phyloP scores from a whole-genome alignment of 2,113 vertebrate species.

The Onychostruthus taczanowskii region DNA sequence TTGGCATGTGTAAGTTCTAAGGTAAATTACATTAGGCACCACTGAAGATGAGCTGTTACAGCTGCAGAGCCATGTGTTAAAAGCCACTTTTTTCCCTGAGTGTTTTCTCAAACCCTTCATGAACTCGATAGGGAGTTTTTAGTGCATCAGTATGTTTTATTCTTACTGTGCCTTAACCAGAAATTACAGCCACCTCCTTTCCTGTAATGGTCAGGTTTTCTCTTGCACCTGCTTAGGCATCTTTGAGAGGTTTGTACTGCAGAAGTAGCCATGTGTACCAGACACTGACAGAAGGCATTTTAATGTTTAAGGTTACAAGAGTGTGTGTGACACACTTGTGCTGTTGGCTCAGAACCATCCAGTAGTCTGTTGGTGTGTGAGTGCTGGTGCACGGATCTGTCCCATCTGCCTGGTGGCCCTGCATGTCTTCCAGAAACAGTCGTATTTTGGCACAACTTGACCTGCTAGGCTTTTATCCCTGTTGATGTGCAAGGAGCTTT shows the following conservation, averaged over 20 bases:
- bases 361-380: background rate
- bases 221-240: background rate
- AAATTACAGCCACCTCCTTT: background rate
- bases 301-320: background rate
- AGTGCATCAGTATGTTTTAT: background rate
- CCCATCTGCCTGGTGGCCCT: background rate
- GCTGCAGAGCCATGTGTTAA: background rate
- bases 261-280: accelerated
- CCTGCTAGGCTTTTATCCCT: background rate
- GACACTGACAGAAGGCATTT: background rate
- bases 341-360: background rate
- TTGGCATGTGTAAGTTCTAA: background rate
- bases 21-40: background rate
- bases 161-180: background rate
- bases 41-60: background rate
- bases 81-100: background rate
- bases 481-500: background rate
- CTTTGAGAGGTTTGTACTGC: background rate
- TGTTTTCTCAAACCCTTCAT: background rate
- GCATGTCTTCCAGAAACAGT: background rate
- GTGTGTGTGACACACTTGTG: accelerated
- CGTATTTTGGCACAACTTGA: accelerated
- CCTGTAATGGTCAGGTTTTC: background rate
- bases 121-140: background rate
- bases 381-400: accelerated